These are phyloP conservation scores for Etheostoma nigrum DNA, from an alignment of 2,797 vertebrate genomes.

Conservation along the genomic window DNA sequence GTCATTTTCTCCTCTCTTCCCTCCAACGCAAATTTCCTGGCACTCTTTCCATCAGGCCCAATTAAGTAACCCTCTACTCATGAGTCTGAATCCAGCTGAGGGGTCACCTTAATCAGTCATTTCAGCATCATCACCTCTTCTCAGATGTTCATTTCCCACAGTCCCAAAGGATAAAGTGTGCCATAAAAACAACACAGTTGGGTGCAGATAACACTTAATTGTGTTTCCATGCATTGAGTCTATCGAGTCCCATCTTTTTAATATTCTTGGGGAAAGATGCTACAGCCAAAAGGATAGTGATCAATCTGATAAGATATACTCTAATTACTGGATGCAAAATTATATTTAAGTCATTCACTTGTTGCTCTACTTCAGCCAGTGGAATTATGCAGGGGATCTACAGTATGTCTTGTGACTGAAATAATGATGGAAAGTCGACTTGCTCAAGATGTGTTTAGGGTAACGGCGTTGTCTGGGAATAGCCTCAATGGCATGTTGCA, in stretches of 20 bases:
- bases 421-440: background rate
- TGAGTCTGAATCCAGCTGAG: constrained; percentile 29
- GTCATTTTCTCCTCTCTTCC: constrained; percentile 56
- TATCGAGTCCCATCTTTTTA: constrained; percentile 16
- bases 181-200: constrained; percentile 15
- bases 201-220: background rate
- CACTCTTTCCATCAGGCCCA: constrained; percentile 60
- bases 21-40: constrained; percentile 57
- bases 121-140: constrained; percentile 22
- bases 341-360: constrained; percentile 2
- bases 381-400: background rate
- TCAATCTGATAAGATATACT: constrained; percentile 19
- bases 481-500: constrained; percentile 62
- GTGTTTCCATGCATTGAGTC: background rate
- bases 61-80: constrained; percentile 57
- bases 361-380: background rate
- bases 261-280: constrained; percentile 6
- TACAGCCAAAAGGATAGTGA: constrained; percentile 6
- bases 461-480: constrained; percentile 54
- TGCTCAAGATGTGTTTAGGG: constrained; percentile 43
- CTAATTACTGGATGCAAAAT: background rate
- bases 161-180: constrained; percentile 1
- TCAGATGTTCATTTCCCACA: constrained; percentile 20
- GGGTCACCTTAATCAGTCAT: constrained; percentile 62
- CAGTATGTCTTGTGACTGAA: background rate